A percentile compares a stretch with the other conserved stretches of the same genome.
Conservation (phyloP, 2,113 vertebrate genomes). For the Calidris pugnax region DNA sequence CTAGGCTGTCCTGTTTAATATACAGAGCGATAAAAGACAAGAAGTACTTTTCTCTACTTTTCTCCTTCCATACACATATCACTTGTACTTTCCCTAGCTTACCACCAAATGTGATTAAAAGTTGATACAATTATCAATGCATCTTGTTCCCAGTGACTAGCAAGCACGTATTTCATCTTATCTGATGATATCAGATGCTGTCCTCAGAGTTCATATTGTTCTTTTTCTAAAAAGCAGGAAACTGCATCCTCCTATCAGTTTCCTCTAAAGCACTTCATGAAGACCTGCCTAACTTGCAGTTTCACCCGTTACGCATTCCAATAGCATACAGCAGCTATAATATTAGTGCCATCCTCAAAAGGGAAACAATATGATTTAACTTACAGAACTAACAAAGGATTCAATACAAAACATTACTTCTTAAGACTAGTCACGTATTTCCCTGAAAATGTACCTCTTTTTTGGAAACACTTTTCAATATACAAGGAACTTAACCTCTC, state of each 20-base stretch:
- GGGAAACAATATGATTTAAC: not conserved
- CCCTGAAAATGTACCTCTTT: not conserved
- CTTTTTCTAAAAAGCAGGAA: not conserved
- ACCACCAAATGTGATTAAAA: not conserved
- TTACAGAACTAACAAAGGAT: not conserved
- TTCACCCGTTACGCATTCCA: not conserved
- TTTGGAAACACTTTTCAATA: not conserved
- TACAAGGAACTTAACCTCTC: not conserved
- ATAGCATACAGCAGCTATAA: not conserved
- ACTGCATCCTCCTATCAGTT: not conserved
- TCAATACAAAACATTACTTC: not conserved
- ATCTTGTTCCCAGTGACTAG: not conserved
- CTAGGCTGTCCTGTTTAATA: not conserved
- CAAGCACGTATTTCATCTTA: not conserved
- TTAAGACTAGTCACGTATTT: not conserved
- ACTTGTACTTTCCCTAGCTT: not conserved
- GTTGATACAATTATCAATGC: not conserved
- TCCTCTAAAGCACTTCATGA: not conserved
- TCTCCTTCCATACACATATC: not conserved
- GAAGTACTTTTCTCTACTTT: not conserved
- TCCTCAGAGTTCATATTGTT: not conserved
- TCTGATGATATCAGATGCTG: not conserved
- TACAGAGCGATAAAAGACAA: not conserved
- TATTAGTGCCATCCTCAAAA: not conserved
- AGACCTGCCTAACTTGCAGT: not conserved